These are phyloP conservation scores for Mylabris phalerata DNA, from an alignment of 1,140 invertebrate species.

Conservation along the genomic window DNA sequence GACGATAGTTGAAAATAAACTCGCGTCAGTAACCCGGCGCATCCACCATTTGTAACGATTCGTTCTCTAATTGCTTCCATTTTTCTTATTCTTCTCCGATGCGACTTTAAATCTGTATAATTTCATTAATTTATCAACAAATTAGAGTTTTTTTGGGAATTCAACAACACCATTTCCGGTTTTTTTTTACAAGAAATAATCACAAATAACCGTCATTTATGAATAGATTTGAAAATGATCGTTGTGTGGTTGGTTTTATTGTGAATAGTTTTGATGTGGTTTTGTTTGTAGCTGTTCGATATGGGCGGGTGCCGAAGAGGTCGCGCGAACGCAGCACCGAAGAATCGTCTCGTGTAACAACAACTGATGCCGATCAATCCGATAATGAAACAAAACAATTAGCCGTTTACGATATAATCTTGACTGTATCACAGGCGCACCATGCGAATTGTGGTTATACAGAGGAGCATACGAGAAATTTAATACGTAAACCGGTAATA, in stretches of 20 bases:
- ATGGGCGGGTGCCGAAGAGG: slow-evolving; percentile 91
- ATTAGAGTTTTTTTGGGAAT: no score
- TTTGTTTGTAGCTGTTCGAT: slow-evolving; percentile 71
- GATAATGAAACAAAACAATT: slow-evolving; percentile 48
- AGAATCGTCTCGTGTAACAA: slow-evolving; percentile 40
- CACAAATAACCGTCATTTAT: no score
- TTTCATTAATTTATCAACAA: no score
- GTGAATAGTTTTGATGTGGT: background rate
- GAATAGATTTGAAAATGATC: background rate
- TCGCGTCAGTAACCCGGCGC: no score
- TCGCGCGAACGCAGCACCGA: slow-evolving; percentile 63
- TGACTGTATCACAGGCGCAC: slow-evolving; percentile 84
- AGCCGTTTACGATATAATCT: slow-evolving; percentile 76
- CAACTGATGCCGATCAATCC: slow-evolving; percentile 46
- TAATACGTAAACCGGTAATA: slow-evolving; percentile 65
- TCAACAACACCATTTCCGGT: no score
- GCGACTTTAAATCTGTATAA: no score
- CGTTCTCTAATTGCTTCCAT: no score
- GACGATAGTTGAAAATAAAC: no score
- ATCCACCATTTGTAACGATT: no score
- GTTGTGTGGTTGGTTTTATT: background rate
- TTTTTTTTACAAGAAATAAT: no score
- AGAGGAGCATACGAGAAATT: slow-evolving; percentile 69
- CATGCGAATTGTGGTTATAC: slow-evolving; percentile 84
- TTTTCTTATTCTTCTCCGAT: no score